Evolutionary conservation across 2,888 invertebrate genomes (phyloP).

Genomic region (Pristionchus entomophagus): DNA sequence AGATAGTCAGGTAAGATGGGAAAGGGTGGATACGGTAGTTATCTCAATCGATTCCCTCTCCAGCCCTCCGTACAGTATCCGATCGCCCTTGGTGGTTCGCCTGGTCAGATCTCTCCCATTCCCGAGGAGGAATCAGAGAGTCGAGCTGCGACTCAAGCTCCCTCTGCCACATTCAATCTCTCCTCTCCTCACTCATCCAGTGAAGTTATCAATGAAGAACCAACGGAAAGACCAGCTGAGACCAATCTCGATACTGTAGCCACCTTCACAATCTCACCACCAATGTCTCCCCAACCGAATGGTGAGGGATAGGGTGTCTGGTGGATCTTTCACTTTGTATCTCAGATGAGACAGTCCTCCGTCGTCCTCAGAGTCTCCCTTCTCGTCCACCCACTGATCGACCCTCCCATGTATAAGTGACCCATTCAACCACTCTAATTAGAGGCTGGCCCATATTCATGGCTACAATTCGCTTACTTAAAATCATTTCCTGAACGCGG

Average conservation of each 20-base stretch:
- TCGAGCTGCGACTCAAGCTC: not conserved
- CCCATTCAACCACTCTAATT: not conserved
- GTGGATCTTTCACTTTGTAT: too few relatives aligned
- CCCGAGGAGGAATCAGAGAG: not conserved
- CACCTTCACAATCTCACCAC: slow-evolving; percentile 4
- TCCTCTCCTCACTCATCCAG: not conserved
- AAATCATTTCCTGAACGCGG: not conserved
- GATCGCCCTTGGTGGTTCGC: not conserved
- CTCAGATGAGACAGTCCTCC: not conserved
- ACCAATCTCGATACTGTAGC: not conserved
- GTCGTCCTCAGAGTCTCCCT: not conserved
- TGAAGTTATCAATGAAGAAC: not conserved
- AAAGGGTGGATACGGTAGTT: not conserved
- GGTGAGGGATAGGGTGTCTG: not conserved
- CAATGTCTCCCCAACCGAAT: slow-evolving; percentile 5
- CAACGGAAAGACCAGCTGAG: not conserved
- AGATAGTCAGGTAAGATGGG: not conserved
- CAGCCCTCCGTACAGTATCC: slow-evolving; percentile 7
- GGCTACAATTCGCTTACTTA: not conserved
- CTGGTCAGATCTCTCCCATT: slow-evolving; percentile 1
- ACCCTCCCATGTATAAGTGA: slow-evolving; percentile 2
- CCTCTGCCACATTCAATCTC: slow-evolving; percentile 15
- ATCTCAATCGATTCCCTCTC: not conserved
- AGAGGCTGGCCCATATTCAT: not conserved
- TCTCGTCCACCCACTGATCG: not conserved